Evolutionary conservation across 2,888 invertebrate species (phyloP).

Genomic region (Horisme vitalbata): DNA sequence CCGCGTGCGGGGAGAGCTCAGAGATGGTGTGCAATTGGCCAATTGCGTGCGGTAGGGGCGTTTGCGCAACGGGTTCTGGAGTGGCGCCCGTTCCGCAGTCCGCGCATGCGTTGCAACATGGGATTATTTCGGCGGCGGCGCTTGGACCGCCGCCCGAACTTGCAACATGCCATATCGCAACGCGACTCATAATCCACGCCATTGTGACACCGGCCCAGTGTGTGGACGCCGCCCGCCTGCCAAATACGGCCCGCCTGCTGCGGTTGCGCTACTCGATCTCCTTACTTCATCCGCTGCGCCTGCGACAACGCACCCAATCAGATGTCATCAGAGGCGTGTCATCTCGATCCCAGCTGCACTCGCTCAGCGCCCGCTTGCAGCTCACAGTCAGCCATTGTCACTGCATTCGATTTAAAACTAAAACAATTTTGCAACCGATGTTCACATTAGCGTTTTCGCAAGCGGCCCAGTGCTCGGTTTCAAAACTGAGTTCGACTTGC

Average conservation of each 20-base stretch:
- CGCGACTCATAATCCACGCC: slow-evolving; percentile 76
- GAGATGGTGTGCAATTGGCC: slow-evolving; percentile 64
- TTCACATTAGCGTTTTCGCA: slow-evolving; percentile 83
- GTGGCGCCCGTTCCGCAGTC: slow-evolving; percentile 78
- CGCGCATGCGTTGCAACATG: slow-evolving; percentile 75
- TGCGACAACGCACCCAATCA: slow-evolving; percentile 31
- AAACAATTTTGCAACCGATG: slow-evolving; percentile 82
- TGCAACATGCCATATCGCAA: slow-evolving; percentile 82
- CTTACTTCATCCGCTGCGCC: slow-evolving; percentile 57
- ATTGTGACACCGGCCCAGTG: slow-evolving; percentile 67
- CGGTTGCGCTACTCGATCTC: slow-evolving; percentile 68
- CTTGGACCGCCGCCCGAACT: slow-evolving; percentile 79
- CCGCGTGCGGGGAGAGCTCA: slow-evolving; percentile 35
- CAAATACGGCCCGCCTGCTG: slow-evolving; percentile 65
- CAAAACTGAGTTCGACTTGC: slow-evolving; percentile 78
- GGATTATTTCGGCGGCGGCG: slow-evolving; percentile 79
- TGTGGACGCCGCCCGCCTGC: slow-evolving; percentile 63
- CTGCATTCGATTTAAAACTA: slow-evolving; percentile 76
- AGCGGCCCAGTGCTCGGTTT: slow-evolving; percentile 80
- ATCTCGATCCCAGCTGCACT: slow-evolving; percentile 30
- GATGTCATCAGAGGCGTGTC: slow-evolving; percentile 42
- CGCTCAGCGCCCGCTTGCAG: slow-evolving; percentile 35
- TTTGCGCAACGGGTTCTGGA: slow-evolving; percentile 75
- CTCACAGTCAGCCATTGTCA: slow-evolving; percentile 46
- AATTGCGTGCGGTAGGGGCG: slow-evolving; percentile 59